Conservation (phyloP, 2,888 invertebrate species). For the Blastobasis adustella region DNA sequence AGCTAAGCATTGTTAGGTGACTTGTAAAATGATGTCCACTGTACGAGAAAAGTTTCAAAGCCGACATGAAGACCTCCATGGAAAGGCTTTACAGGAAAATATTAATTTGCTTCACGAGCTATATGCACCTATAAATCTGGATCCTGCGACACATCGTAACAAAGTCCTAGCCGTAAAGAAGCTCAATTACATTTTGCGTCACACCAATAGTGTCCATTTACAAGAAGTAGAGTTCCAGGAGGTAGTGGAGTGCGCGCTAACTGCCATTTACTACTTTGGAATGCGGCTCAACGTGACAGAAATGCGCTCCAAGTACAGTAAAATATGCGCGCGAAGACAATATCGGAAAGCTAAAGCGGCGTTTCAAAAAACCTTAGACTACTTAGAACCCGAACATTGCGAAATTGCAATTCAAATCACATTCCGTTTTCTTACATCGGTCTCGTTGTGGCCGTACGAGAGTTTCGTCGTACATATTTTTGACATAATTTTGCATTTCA, state of each 20-base stretch:
- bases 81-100: constrained; percentile 21
- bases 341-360: constrained; percentile 37
- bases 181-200: constrained; percentile 27
- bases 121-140: constrained; percentile 38
- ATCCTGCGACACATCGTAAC: constrained; percentile 21
- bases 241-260: constrained; percentile 36
- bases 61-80: neutral
- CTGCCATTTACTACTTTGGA: constrained; percentile 44
- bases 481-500: constrained; percentile 40
- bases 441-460: constrained; percentile 41
- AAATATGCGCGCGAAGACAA: constrained; percentile 30
- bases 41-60: no score
- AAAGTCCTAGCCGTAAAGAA: constrained; percentile 35
- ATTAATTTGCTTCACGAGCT: constrained; percentile 25
- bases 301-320: constrained; percentile 25
- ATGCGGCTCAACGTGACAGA: constrained; percentile 42
- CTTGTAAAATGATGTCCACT: no score
- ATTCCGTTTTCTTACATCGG: constrained; percentile 36
- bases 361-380: constrained; percentile 39
- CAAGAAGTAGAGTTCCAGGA: constrained; percentile 37
- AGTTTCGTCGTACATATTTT: constrained; percentile 44
- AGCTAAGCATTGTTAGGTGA: no score
- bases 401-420: constrained; percentile 38
- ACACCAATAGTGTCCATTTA: constrained; percentile 19
- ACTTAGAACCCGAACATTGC: constrained; percentile 39